These are phyloP conservation scores for Neotoxoptera formosana DNA, from an alignment of 1,140 invertebrate species.

Conservation along the genomic window DNA sequence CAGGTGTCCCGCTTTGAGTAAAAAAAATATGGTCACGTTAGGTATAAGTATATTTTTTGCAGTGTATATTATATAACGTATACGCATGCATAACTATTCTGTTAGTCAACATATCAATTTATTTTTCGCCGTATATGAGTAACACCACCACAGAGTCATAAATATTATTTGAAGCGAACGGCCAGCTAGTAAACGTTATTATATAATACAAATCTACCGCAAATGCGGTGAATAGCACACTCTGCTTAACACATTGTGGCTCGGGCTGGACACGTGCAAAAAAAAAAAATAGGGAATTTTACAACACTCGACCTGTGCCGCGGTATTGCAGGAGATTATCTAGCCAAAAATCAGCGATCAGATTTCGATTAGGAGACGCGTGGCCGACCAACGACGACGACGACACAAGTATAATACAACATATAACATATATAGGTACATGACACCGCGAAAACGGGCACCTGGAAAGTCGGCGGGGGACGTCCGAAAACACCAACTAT, in stretches of 20 bases:
- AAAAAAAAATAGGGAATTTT: neutral
- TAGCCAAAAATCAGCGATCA: conserved; percentile 42
- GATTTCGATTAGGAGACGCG: conserved; percentile 33
- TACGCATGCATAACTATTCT: neutral
- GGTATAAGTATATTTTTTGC: neutral
- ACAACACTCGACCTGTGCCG: neutral
- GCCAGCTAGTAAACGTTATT: neutral
- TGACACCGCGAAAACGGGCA: neutral
- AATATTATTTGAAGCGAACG: neutral
- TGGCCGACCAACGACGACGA: neutral
- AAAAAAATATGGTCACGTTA: too few species aligned
- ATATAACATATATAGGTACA: neutral
- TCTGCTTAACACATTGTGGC: neutral
- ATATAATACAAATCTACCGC: neutral
- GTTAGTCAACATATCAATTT: neutral
- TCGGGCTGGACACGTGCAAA: neutral
- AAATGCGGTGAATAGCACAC: neutral
- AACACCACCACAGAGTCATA: neutral
- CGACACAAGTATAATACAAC: neutral
- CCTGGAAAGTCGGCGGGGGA: conserved; percentile 6
- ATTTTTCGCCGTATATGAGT: neutral
- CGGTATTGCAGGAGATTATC: conserved; percentile 30
- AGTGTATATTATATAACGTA: too few species aligned
- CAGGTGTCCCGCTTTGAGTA: too few species aligned
- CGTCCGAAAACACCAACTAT: neutral